These are phyloP conservation scores for Hyppa rectilinea DNA, from an alignment of 2,888 invertebrate genomes.

Conservation along the genomic window DNA sequence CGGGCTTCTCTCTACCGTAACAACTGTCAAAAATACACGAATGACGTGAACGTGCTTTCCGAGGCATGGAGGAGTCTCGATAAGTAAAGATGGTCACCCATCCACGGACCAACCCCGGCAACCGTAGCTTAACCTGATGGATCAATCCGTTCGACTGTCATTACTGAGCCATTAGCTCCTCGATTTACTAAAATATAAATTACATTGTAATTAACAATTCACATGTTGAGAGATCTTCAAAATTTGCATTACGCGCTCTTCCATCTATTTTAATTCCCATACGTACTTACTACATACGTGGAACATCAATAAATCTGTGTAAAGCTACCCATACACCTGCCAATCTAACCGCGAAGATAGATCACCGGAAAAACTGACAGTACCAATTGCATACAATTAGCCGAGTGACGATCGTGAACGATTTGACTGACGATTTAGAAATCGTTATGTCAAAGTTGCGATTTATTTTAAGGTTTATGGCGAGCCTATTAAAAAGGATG, in stretches of 20 bases:
- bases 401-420: constrained; percentile 36
- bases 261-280: constrained; percentile 17
- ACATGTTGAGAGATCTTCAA: constrained; percentile 9
- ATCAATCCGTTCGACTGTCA: too few species aligned
- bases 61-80: too few species aligned
- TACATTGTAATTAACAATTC: background rate
- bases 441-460: constrained; percentile 14
- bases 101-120: too few species aligned
- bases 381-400: constrained; percentile 60
- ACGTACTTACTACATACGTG: constrained; percentile 8
- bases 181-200: background rate
- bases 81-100: too few species aligned
- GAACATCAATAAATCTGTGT: constrained; percentile 58
- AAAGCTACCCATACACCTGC: constrained; percentile 55
- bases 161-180: too few species aligned
- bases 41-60: too few species aligned
- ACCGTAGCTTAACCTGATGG: too few species aligned
- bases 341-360: constrained; percentile 52
- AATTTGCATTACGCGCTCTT: background rate
- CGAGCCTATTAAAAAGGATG: background rate
- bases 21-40: too few species aligned
- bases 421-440: constrained; percentile 35
- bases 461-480: constrained; percentile 18
- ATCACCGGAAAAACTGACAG: constrained; percentile 54
- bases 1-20: too few species aligned